These are phyloP conservation scores for Sturmia bella DNA, from an alignment of 2,888 invertebrate genomes.

Conservation along the genomic window DNA sequence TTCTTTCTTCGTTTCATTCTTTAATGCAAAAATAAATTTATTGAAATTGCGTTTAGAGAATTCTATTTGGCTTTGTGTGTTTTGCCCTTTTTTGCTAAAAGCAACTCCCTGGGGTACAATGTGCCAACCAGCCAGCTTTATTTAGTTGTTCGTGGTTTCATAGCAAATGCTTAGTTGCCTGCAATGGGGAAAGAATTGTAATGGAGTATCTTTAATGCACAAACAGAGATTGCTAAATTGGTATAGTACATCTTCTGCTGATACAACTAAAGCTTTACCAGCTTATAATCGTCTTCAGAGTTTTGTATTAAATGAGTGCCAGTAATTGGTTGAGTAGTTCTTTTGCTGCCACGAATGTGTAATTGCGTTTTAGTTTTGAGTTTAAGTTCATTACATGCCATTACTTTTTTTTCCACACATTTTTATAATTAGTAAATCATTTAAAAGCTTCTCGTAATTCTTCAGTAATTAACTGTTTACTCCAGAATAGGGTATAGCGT, in stretches of 20 bases:
- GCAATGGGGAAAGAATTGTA: neutral
- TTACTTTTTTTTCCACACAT: too few relatives aligned
- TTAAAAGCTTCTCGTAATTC: too few relatives aligned
- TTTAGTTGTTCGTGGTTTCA: constrained; percentile 57
- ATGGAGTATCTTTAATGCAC: constrained; percentile 70
- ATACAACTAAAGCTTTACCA: constrained; percentile 68
- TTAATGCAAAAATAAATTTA: constrained; percentile 80
- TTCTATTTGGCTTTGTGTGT: constrained; percentile 53
- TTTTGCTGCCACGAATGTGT: constrained; percentile 49
- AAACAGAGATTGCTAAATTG: constrained; percentile 25
- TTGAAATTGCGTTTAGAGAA: constrained; percentile 77
- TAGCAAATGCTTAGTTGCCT: constrained; percentile 36
- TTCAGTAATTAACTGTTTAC: too few relatives aligned
- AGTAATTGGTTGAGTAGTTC: constrained; percentile 32
- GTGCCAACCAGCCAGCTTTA: constrained; percentile 69
- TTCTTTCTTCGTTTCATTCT: constrained; percentile 52
- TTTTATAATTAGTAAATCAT: too few relatives aligned
- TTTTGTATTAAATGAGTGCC: constrained; percentile 64
- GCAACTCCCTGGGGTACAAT: constrained; percentile 76
- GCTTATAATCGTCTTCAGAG: constrained; percentile 65
- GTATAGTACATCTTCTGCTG: constrained; percentile 73
- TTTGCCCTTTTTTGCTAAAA: constrained; percentile 41
- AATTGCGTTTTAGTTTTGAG: constrained; percentile 66
- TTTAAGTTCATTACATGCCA: too few relatives aligned
- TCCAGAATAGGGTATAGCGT: too few relatives aligned